Conservation (phyloP, 2,888 invertebrate species). For the Aelia acuminata region DNA sequence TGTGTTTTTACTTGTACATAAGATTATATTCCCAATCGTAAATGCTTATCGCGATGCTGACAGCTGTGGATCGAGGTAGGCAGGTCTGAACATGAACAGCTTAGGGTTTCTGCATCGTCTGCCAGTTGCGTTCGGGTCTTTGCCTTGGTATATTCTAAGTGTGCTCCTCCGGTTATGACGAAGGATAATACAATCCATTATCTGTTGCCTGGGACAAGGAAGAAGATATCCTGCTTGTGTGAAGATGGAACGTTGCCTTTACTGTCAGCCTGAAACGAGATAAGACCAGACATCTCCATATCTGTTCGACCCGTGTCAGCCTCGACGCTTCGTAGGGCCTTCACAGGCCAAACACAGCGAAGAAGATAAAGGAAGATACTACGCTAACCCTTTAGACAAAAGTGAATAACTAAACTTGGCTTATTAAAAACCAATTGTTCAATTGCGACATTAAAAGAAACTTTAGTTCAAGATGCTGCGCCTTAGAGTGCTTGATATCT, state of each 20-base stretch:
- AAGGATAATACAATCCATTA: neutral
- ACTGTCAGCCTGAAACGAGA: constrained; percentile 10
- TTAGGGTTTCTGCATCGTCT: neutral
- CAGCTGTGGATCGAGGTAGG: neutral
- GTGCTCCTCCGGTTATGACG: neutral
- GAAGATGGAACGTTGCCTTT: neutral
- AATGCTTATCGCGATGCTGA: neutral
- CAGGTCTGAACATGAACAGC: neutral
- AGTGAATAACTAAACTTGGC: neutral
- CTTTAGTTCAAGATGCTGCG: neutral
- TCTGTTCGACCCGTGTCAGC: constrained; percentile 10
- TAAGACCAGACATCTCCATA: neutral
- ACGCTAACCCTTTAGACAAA: neutral
- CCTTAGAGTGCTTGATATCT: neutral
- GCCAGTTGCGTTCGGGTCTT: neutral
- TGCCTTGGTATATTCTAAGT: neutral
- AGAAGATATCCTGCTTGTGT: neutral
- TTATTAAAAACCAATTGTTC: neutral
- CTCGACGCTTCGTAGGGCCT: neutral
- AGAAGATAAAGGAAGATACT: neutral
- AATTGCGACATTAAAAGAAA: neutral
- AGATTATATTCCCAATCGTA: neutral
- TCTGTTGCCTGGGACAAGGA: neutral
- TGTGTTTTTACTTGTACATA: too few relatives aligned
- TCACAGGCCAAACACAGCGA: neutral